Conservation (phyloP, 2,888 invertebrate species). For the Crepidodera aurea region DNA sequence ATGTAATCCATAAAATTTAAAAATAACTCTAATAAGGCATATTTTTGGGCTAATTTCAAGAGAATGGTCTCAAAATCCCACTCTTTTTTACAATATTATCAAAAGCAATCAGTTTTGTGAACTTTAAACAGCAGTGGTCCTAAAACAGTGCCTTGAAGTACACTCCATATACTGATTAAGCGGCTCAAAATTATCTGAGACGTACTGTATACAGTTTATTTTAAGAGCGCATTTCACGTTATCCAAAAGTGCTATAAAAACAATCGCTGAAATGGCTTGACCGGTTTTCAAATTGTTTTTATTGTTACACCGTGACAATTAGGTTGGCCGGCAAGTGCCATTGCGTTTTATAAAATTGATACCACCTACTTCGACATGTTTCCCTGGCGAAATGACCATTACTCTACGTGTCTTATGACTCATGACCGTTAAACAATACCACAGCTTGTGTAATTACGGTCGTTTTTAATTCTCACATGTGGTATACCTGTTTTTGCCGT, state of each 20-base stretch:
- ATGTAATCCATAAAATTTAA: no score
- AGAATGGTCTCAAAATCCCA: no score
- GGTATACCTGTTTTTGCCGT: constrained; percentile 1
- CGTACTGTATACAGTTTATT: no score
- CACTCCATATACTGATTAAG: no score
- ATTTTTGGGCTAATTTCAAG: no score
- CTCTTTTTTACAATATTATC: no score
- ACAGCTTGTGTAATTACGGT: constrained; percentile 15
- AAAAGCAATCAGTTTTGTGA: no score
- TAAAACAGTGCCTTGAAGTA: no score
- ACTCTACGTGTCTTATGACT: constrained; percentile 18
- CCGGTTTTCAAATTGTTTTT: constrained; percentile 5
- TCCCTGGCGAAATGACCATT: constrained; percentile 21
- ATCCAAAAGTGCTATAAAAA: neutral
- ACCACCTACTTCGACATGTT: constrained; percentile 24
- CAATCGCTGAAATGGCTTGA: no score
- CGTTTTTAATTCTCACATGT: constrained; percentile 7
- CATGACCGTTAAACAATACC: constrained; percentile 11
- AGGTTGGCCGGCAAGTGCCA: constrained; percentile 12
- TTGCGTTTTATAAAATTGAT: constrained; percentile 21
- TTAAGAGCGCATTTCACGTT: neutral
- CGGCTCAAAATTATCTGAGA: no score
- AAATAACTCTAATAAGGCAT: no score
- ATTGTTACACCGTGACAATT: constrained; percentile 14
- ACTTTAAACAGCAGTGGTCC: no score